phyloP scores from a whole-genome alignment of 2,797 vertebrate species.

The Cephalopachus bancanus region DNA sequence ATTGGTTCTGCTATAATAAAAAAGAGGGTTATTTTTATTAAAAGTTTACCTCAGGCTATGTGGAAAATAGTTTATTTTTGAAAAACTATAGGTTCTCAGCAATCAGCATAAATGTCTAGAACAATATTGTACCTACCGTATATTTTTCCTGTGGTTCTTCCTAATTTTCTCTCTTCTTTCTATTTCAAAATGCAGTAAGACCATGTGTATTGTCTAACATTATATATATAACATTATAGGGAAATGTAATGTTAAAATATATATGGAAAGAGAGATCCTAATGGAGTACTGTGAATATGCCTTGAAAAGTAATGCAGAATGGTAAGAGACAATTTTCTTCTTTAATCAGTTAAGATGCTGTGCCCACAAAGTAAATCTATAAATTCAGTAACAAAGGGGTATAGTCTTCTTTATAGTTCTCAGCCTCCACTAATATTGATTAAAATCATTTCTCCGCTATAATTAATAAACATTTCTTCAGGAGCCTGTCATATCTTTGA shows the following conservation, averaged over 20 bases:
- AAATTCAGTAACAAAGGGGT: background rate
- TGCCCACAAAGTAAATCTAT: background rate
- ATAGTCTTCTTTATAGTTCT: background rate
- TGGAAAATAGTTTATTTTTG: background rate
- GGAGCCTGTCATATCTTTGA: background rate
- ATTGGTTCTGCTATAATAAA: background rate
- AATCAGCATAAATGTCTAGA: background rate
- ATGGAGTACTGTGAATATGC: background rate
- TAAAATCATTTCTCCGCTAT: background rate
- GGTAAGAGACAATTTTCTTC: background rate
- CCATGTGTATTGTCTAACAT: background rate
- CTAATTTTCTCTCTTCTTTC: background rate
- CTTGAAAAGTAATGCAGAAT: background rate
- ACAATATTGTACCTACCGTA: background rate
- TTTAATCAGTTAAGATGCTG: background rate
- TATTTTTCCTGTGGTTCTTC: background rate
- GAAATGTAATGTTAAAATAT: background rate
- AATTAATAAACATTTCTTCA: background rate
- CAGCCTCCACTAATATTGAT: background rate
- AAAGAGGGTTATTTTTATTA: background rate
- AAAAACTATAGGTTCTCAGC: background rate
- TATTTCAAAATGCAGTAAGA: background rate
- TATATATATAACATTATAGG: background rate
- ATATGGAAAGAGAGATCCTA: background rate
- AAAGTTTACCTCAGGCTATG: background rate